Base-by-base conservation (phyloP, 2,113 vertebrate species). In the Oryzias celebensis region DNA sequence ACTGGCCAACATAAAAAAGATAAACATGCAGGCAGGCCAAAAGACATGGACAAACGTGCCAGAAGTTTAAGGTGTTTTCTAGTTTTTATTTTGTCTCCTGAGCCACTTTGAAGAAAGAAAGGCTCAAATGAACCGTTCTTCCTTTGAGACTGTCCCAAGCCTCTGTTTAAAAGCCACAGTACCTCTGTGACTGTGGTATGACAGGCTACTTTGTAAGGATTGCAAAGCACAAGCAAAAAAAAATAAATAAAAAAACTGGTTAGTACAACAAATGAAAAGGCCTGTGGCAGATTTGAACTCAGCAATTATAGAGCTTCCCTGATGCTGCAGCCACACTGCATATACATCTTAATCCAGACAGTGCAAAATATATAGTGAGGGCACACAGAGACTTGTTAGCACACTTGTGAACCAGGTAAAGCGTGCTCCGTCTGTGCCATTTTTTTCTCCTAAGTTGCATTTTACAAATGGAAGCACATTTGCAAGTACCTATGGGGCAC, bases 221-320 rank as follows among this genome's bases (percentile, higher is more conserved):
- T 62, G 53, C 41, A 58, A 58, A n/a, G 53, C 69, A 84, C n/a
- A 48, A 22, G 48, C 36, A 22, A 59, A 41, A 41, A 26, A 17
- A 52, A 45, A 75, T 69, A 52, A 71, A 68, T 68, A 48, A 49
- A 52, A 3, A 43, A 69, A 64, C 77, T 76, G 75, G 69, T 84
- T 70, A 79, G 49, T 52, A 49, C 55, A 75, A 82, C 65, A 83
- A 81, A 83, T 71, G 57, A 85, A 64, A 68, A 68, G 57, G 46
- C 72, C 55, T 48, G 49, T 63, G 58, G 74, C 65, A 71, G 71
- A 73, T 71, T 71, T 78, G 78, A 79, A 74, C 75, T 73, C 58
- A 18, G 17, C 18, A 23, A 83, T 76, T 82, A 78, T 53, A 24
- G 57, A 80, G 44, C 15, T 46, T 81, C 55, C 62, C 53, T 52